Conservation (phyloP, 2,888 invertebrate genomes). For the Geotrupes spiniger region DNA sequence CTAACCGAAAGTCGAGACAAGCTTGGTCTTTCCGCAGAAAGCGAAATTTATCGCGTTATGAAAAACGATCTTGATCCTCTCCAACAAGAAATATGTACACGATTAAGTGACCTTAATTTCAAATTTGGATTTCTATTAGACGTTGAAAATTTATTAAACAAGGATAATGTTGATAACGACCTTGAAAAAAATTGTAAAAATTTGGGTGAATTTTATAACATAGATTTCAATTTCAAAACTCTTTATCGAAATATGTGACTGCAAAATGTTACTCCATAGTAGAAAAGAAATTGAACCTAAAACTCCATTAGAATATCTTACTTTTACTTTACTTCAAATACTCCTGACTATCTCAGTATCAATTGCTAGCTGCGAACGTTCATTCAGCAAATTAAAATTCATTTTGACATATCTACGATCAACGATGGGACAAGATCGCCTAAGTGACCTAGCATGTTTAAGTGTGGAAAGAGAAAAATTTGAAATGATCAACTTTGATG, state of each 20-base stretch:
- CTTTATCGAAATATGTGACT: slow-evolving; percentile 17
- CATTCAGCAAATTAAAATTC: slow-evolving; percentile 11
- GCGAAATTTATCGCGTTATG: slow-evolving; percentile 21
- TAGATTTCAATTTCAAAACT: slow-evolving; percentile 21
- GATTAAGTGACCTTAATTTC: slow-evolving; percentile 17
- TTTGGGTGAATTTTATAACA: slow-evolving; percentile 19
- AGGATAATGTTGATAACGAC: slow-evolving; percentile 10
- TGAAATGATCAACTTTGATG: slow-evolving; percentile 13
- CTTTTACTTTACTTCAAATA: slow-evolving; percentile 20
- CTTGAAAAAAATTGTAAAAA: slow-evolving; percentile 13
- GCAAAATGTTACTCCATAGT: slow-evolving; percentile 10
- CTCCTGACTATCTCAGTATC: slow-evolving; percentile 22
- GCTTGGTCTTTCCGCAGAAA: slow-evolving; percentile 20
- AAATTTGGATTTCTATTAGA: slow-evolving; percentile 25
- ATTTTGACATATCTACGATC: slow-evolving; percentile 6
- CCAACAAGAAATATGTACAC: slow-evolving; percentile 19
- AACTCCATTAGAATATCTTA: slow-evolving; percentile 9
- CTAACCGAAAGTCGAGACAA: slow-evolving; percentile 17
- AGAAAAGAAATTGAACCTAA: slow-evolving; percentile 11
- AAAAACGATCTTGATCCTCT: slow-evolving; percentile 20
- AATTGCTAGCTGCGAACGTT: slow-evolving; percentile 20
- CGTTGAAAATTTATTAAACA: slow-evolving; percentile 18
- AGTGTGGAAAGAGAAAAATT: slow-evolving; percentile 12
- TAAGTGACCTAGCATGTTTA: slow-evolving; percentile 15
- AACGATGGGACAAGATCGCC: slow-evolving; percentile 17